Base-by-base conservation (phyloP, 2,888 invertebrate genomes). In the Iphiclides podalirius region DNA sequence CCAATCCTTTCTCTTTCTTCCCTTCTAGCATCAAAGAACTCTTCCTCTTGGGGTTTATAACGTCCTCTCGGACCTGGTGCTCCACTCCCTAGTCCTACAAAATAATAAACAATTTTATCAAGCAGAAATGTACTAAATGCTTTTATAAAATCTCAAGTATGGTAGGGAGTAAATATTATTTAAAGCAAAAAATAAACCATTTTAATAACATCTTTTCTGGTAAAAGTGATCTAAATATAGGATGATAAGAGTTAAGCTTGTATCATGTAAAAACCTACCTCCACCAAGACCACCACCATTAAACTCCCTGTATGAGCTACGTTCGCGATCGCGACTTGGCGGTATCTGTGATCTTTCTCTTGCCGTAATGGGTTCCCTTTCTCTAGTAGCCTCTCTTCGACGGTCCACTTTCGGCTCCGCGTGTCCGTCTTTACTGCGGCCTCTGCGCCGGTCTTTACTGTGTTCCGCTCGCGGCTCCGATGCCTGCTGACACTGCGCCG, bases 1-100 rank as follows among this genome's bases (percentile, higher is more conserved):
- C 95, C 95, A 36, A 96, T 93, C 54, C 91, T 82, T 67, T 96
- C 95, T 38, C 96, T 83, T 64, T 95, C 93, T 60, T 91, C 91
- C 47, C 95, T 80, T 47, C 95, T 79, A 0, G 92, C 90, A 63
- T 94, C 94, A 79, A 94, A 88, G 55, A 93, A 93, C 59, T 92
- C 92, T 52, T 92, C 92, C 58, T 92, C 91, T 57, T 90, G 88
- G 2, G 79, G 83, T 57, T 85, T 85, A 54, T 79, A 80, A 1
- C 79, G 70, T 0, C 71, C 69, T 9, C 66, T 53, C 0, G 64
- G 43, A 6, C 55, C 55, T 16, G 58, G 62, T n/a, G 58, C 47
- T 9, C 66, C 64, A 37, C 68, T 56, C 17, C 78, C 79, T 26
- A 77, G 53, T 4, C 80, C 80, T 79, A 31, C 12, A 54, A 62